Percentiles rank a stretch among this genome's conserved stretches.
These are phyloP conservation scores for Falco rusticolus DNA, from an alignment of 2,797 vertebrate genomes.

Conservation along the genomic window DNA sequence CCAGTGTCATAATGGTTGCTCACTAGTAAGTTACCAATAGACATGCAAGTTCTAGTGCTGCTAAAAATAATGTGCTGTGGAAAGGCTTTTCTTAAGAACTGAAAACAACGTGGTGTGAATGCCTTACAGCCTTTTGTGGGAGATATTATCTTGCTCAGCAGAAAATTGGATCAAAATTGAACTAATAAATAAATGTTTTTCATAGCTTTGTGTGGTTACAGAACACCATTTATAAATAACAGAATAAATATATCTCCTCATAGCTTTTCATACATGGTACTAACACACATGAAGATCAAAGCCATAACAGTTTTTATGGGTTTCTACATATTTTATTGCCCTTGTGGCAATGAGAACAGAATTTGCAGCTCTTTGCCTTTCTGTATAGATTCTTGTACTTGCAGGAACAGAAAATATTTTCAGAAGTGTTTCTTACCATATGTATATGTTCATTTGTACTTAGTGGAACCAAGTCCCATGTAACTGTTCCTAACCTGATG, in stretches of 20 bases:
- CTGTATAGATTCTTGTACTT: not conserved
- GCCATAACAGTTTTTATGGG: not conserved
- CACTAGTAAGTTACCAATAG: not conserved
- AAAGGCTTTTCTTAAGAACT: not conserved
- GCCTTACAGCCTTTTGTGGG: not conserved
- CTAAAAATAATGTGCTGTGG: not conserved
- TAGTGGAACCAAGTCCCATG: not conserved
- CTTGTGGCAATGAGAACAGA: not conserved
- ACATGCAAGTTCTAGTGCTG: not conserved
- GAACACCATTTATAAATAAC: not conserved
- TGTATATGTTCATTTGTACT: not conserved
- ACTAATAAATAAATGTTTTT: not conserved
- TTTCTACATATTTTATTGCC: not conserved
- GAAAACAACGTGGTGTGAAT: not conserved
- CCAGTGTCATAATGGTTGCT: not conserved
- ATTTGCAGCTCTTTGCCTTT: not conserved
- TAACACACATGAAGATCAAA: not conserved
- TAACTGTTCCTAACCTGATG: not conserved
- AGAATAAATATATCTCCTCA: not conserved
- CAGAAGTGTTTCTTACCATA: not conserved
- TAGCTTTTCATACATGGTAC: not conserved
- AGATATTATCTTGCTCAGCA: not conserved
- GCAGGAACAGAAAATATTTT: not conserved
- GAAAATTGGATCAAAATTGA: not conserved
- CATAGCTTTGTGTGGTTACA: not conserved